Conservation (phyloP, 2,888 invertebrate species). For the Tetheella fluctuosa region DNA sequence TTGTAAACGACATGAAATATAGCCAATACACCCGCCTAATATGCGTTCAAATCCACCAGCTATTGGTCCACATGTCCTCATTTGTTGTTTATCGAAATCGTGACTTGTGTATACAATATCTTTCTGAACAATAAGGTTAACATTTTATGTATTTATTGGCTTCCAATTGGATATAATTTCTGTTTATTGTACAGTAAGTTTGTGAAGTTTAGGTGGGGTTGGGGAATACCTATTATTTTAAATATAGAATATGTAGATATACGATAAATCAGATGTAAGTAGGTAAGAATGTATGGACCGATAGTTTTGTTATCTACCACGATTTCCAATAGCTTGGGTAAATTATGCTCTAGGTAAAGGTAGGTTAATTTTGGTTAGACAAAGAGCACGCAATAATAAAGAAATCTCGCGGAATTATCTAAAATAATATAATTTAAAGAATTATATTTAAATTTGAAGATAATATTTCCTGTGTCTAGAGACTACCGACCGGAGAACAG, state of each 20-base stretch:
- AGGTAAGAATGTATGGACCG: not conserved
- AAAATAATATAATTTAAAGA: no score
- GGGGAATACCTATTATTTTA: not conserved
- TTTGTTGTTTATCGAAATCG: constrained; percentile 71
- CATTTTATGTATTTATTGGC: constrained; percentile 40
- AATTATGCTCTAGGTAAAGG: no score
- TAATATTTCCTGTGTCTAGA: no score
- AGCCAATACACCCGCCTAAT: constrained; percentile 51
- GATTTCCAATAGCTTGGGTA: no score
- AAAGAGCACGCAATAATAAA: no score
- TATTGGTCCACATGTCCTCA: constrained; percentile 55
- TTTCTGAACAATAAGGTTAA: constrained; percentile 24
- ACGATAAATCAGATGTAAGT: not conserved
- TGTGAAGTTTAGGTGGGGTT: no score
- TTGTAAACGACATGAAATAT: constrained; percentile 58
- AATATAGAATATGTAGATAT: not conserved
- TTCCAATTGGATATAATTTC: constrained; percentile 39
- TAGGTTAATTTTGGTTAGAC: no score
- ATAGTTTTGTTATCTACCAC: not conserved
- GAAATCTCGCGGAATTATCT: no score
- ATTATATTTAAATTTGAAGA: no score
- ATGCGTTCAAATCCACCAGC: constrained; percentile 53
- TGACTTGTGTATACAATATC: constrained; percentile 62
- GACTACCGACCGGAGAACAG: no score
- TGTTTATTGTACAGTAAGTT: constrained; percentile 16